Conservation (phyloP, 2,797 vertebrate species). For the Craterocephalus amniculus region DNA sequence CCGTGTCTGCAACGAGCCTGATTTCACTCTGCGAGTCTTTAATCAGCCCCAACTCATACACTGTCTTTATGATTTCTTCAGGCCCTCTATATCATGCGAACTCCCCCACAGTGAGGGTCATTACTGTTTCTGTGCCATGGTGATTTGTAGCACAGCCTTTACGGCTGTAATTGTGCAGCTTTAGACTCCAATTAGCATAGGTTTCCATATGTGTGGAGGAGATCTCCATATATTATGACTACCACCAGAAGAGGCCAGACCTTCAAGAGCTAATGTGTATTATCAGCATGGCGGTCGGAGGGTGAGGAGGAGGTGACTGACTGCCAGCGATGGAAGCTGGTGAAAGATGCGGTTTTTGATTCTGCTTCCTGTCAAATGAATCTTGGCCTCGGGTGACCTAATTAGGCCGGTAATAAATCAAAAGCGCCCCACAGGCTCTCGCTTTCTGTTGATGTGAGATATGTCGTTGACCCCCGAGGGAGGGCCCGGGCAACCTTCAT, state of each 20-base stretch:
- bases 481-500: slow-evolving; percentile 63
- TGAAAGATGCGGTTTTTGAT: slow-evolving; percentile 64
- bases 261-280: slow-evolving; percentile 46
- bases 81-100: slow-evolving; percentile 15
- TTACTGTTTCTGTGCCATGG: slow-evolving; percentile 39
- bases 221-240: slow-evolving; percentile 53
- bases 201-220: slow-evolving; percentile 66
- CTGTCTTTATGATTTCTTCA: slow-evolving; percentile 28
- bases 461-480: slow-evolving; percentile 69
- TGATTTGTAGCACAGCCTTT: slow-evolving; percentile 68
- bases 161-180: slow-evolving; percentile 65
- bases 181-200: slow-evolving; percentile 72
- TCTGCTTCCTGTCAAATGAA: slow-evolving; percentile 72
- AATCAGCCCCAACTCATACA: slow-evolving; percentile 6
- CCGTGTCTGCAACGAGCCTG: slow-evolving; percentile 7
- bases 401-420: slow-evolving; percentile 78
- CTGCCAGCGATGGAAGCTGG: slow-evolving; percentile 24
- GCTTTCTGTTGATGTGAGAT: slow-evolving; percentile 65
- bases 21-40: slow-evolving; percentile 2
- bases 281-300: slow-evolving; percentile 39
- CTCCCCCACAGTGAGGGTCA: slow-evolving; percentile 48
- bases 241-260: slow-evolving; percentile 25
- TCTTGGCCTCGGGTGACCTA: slow-evolving; percentile 75
- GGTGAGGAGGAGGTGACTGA: neutral
- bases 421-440: slow-evolving; percentile 56